Conservation (phyloP, 2,888 invertebrate species). For the Apotomis capreana region DNA sequence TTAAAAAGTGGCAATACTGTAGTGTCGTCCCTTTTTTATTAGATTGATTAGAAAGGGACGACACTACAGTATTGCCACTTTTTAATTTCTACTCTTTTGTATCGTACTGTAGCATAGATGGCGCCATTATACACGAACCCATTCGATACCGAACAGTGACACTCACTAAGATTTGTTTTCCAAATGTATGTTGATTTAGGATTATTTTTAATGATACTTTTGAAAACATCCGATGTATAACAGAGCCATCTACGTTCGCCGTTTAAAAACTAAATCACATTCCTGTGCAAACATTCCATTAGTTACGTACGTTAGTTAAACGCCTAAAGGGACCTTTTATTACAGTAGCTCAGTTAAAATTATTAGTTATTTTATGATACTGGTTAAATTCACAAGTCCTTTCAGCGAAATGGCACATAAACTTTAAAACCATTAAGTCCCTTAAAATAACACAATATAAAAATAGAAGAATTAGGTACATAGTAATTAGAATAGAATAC, state of each 20-base stretch:
- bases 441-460: conserved; percentile 42
- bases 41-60: too few relatives aligned
- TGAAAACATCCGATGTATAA: neutral
- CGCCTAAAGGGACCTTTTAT: conserved; percentile 16
- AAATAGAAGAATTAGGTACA: conserved; percentile 43
- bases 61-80: too few relatives aligned
- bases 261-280: conserved; percentile 18
- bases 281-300: conserved; percentile 14
- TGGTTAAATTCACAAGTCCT: conserved; percentile 30
- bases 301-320: conserved; percentile 28
- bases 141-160: neutral
- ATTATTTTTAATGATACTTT: too few relatives aligned
- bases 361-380: conserved; percentile 22
- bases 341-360: conserved; percentile 22
- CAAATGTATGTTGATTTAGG: too few relatives aligned
- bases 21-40: too few relatives aligned
- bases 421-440: conserved; percentile 25
- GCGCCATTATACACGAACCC: neutral
- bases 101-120: neutral
- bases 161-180: neutral
- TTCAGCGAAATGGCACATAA: conserved; percentile 40
- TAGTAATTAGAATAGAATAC: conserved; percentile 42
- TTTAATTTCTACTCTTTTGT: too few relatives aligned
- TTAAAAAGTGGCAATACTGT: too few relatives aligned
- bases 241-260: conserved; percentile 19